Evolutionary conservation across 2,888 invertebrate genomes (phyloP).

Genomic region (Entomobrya proxima): DNA sequence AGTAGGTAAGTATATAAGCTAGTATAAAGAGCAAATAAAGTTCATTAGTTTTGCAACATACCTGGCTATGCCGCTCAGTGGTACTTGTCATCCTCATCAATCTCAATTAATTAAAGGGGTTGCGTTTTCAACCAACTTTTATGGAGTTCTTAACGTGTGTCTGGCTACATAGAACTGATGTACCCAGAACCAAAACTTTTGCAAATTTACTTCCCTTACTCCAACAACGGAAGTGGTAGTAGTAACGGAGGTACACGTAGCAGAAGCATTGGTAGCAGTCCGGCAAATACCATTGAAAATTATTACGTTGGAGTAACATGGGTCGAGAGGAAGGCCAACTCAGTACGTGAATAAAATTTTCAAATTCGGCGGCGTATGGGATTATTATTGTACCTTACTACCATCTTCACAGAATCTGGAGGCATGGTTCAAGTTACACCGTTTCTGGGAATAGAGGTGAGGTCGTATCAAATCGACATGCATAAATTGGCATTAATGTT

Average conservation of each 20-base stretch:
- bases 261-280: neutral
- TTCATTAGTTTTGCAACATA: constrained; percentile 56
- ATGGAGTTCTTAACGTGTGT: neutral
- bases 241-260: neutral
- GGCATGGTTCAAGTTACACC: too few species aligned
- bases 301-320: neutral
- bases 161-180: neutral
- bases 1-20: neutral
- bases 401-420: too few species aligned
- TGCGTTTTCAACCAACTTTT: constrained; percentile 49
- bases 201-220: neutral
- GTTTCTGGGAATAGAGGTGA: too few species aligned
- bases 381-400: too few species aligned
- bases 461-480: neutral
- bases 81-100: constrained; percentile 73
- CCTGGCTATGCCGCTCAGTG: constrained; percentile 71
- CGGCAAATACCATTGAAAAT: constrained; percentile 5
- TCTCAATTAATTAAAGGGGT: constrained; percentile 65
- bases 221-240: neutral
- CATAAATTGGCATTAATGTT: neutral
- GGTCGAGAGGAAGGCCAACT: neutral
- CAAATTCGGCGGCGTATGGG: neutral
- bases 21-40: neutral
- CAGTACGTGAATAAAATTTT: constrained; percentile 30
- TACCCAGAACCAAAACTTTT: neutral